Conservation (phyloP, 2,888 invertebrate species). For the Cheilosia scutellata region DNA sequence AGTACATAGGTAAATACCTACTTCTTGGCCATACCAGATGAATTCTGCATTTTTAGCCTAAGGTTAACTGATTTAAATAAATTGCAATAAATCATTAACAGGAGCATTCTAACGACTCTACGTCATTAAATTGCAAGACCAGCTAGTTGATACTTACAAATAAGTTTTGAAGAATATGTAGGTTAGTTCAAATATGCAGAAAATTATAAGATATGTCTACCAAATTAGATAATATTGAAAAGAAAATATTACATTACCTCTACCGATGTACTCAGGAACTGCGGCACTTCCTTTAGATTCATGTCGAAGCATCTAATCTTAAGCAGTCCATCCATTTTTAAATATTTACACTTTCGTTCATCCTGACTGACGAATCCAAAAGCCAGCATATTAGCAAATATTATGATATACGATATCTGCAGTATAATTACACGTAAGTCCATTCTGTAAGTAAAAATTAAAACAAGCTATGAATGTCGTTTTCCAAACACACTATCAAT, state of each 20-base stretch:
- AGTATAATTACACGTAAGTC: slow-evolving; percentile 77
- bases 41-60: no score
- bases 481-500: not conserved
- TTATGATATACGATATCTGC: slow-evolving; percentile 79
- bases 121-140: no score
- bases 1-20: no score
- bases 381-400: slow-evolving; percentile 78
- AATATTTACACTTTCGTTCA: slow-evolving; percentile 81
- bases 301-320: slow-evolving; percentile 82
- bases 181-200: not conserved
- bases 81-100: no score
- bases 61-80: no score
- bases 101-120: no score
- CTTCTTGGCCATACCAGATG: no score
- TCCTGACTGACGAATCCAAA: slow-evolving; percentile 80
- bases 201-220: not conserved
- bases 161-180: not conserved
- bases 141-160: no score
- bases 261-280: slow-evolving; percentile 81
- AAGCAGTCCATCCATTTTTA: slow-evolving; percentile 80
- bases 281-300: slow-evolving; percentile 83
- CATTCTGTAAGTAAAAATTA: slow-evolving; percentile 76
- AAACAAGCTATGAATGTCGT: not conserved
- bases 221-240: not conserved
- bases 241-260: slow-evolving; percentile 80